Conservation (phyloP, 64 coral and sea anemone species). For the Montipora capricornis region DNA sequence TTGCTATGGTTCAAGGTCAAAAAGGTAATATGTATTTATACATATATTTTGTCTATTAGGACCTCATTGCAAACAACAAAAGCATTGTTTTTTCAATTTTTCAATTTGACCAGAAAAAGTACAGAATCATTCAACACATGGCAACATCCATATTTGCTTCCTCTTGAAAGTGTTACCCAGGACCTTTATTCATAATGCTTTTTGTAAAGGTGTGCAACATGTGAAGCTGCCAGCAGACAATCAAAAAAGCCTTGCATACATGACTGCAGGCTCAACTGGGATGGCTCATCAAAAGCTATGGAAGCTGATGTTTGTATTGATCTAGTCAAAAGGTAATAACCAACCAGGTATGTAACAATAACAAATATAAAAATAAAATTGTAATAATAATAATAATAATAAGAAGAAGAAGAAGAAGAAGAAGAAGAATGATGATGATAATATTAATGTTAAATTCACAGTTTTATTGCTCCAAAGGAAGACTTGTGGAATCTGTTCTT, state of each 20-base stretch:
- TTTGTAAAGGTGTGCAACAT: slow-evolving; percentile 25
- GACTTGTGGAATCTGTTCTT: too few relatives aligned
- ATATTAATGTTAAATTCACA: neutral
- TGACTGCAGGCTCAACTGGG: slow-evolving; percentile 31
- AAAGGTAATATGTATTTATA: neutral
- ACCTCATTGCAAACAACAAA: neutral
- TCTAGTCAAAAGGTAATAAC: neutral
- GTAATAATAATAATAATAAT: neutral
- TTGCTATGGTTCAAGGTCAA: neutral
- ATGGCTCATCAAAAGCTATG: slow-evolving; percentile 44
- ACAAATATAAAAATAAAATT: neutral
- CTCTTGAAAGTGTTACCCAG: slow-evolving; percentile 33
- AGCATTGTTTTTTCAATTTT: neutral
- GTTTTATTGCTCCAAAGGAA: too few relatives aligned
- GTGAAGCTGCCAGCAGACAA: slow-evolving; percentile 21
- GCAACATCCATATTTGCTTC: neutral
- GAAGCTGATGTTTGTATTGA: slow-evolving; percentile 57
- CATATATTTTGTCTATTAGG: neutral
- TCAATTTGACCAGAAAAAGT: slow-evolving; percentile 5
- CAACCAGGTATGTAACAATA: neutral
- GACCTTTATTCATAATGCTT: neutral
- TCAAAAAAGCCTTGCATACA: neutral
- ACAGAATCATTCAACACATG: too few relatives aligned
- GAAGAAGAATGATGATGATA: too few relatives aligned
- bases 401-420: too few relatives aligned